Conservation (phyloP, 2,888 invertebrate genomes). For the Mamestra brassicae region DNA sequence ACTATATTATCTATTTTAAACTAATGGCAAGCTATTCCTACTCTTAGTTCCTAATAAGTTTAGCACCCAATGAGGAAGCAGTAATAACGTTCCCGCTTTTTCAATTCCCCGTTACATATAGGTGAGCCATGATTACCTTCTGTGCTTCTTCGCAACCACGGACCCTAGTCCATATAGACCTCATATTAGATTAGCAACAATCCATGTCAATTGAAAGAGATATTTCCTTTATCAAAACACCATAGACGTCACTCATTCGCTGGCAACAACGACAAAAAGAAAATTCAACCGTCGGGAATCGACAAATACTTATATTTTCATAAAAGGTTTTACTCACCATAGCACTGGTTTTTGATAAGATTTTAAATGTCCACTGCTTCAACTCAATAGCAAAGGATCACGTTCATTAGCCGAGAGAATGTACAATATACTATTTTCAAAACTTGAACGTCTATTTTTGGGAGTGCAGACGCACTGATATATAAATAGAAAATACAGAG, state of each 20-base stretch:
- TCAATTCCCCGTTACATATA: background rate
- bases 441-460: slow-evolving; percentile 85
- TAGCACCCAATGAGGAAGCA: slow-evolving; percentile 13
- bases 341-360: slow-evolving; percentile 29
- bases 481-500: slow-evolving; percentile 84
- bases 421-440: slow-evolving; percentile 74
- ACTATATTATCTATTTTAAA: slow-evolving; percentile 20
- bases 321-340: slow-evolving; percentile 73
- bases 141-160: slow-evolving; percentile 68
- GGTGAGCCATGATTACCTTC: slow-evolving; percentile 49
- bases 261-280: slow-evolving; percentile 37
- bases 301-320: slow-evolving; percentile 21
- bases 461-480: slow-evolving; percentile 80
- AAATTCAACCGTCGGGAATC: slow-evolving; percentile 40
- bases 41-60: slow-evolving; percentile 3
- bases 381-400: slow-evolving; percentile 56
- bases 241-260: background rate
- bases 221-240: background rate
- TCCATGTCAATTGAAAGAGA: slow-evolving; percentile 24
- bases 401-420: slow-evolving; percentile 63
- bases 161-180: slow-evolving; percentile 82
- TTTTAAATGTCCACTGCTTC: slow-evolving; percentile 37
- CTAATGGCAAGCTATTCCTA: background rate
- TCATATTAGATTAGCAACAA: slow-evolving; percentile 69
- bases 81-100: slow-evolving; percentile 10